Conservation (phyloP, 2,888 invertebrate species). For the Carcina quercana region DNA sequence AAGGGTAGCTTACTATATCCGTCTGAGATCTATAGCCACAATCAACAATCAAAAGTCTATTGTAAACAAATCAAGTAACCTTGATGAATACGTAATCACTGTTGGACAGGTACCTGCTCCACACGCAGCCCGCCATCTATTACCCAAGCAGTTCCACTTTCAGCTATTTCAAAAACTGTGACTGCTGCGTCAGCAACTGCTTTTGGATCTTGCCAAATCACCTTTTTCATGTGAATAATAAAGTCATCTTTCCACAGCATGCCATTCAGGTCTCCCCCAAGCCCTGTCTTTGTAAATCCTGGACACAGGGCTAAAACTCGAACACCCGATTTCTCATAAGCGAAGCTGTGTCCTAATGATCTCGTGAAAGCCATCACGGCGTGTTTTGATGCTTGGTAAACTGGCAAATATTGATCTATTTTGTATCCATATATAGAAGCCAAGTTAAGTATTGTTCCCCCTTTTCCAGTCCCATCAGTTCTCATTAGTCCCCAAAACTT, state of each 20-base stretch:
- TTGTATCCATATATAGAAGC: conserved; percentile 67
- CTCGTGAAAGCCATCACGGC: conserved; percentile 62
- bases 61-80: no score
- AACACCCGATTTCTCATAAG: conserved; percentile 52
- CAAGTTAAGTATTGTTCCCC: conserved; percentile 57
- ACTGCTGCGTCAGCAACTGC: conserved; percentile 16
- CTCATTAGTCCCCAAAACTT: conserved; percentile 68
- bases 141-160: conserved; percentile 58
- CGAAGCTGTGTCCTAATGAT: conserved; percentile 46
- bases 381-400: conserved; percentile 70
- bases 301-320: conserved; percentile 62
- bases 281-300: conserved; percentile 51
- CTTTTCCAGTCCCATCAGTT: conserved; percentile 56
- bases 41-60: no score
- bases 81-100: no score
- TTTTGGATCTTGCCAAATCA: conserved; percentile 19
- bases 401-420: conserved; percentile 54
- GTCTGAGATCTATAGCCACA: no score
- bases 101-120: conserved; percentile 35
- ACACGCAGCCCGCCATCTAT: conserved; percentile 39
- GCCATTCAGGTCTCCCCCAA: conserved; percentile 17
- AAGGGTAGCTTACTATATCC: no score
- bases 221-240: conserved; percentile 14
- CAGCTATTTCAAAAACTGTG: conserved; percentile 26
- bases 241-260: conserved; percentile 10